Percentiles rank a stretch among this genome's conserved stretches.
These are phyloP conservation scores for Pseudochaenichthys georgianus DNA, from an alignment of 2,797 vertebrate species.

Conservation along the genomic window DNA sequence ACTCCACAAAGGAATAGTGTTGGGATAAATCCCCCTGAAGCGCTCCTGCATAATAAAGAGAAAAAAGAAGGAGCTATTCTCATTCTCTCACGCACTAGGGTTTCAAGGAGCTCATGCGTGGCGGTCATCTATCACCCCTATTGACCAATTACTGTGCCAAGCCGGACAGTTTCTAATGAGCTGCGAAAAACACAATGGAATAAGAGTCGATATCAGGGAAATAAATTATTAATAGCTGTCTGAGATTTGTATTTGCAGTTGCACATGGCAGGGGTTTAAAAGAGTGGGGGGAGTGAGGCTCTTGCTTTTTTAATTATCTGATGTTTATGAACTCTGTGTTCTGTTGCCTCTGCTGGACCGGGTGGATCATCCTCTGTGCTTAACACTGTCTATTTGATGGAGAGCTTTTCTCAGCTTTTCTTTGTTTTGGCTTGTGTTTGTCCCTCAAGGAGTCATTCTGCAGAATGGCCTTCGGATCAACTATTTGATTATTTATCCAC, in stretches of 20 bases:
- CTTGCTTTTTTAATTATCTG: constrained; percentile 68
- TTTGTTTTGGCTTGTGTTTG: constrained; percentile 31
- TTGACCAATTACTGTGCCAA: constrained; percentile 70
- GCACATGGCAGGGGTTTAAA: constrained; percentile 53
- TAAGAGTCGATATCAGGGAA: constrained; percentile 69
- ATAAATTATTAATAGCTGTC: constrained; percentile 78
- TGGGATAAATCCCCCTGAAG: constrained; percentile 26
- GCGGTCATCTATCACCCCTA: constrained; percentile 71
- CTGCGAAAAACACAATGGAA: constrained; percentile 68
- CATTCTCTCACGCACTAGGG: constrained; percentile 19
- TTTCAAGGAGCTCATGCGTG: constrained; percentile 58
- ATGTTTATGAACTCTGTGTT: constrained; percentile 68
- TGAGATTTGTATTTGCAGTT: constrained; percentile 83
- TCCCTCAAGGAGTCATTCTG: background rate
- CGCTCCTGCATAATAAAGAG: constrained; percentile 32
- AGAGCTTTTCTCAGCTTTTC: constrained; percentile 21
- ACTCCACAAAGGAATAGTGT: constrained; percentile 4
- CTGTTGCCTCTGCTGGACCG: constrained; percentile 34
- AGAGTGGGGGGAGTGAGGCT: constrained; percentile 37
- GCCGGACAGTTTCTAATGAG: constrained; percentile 74
- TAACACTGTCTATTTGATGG: constrained; percentile 30
- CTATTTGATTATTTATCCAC: background rate
- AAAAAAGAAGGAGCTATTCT: constrained; percentile 32
- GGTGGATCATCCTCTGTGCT: constrained; percentile 56
- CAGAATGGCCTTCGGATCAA: background rate